A percentile compares a stretch with the other conserved stretches of the same genome.
These are phyloP conservation scores for Syngnathus scovelli DNA, from an alignment of 2,113 vertebrate genomes.

Conservation along the genomic window DNA sequence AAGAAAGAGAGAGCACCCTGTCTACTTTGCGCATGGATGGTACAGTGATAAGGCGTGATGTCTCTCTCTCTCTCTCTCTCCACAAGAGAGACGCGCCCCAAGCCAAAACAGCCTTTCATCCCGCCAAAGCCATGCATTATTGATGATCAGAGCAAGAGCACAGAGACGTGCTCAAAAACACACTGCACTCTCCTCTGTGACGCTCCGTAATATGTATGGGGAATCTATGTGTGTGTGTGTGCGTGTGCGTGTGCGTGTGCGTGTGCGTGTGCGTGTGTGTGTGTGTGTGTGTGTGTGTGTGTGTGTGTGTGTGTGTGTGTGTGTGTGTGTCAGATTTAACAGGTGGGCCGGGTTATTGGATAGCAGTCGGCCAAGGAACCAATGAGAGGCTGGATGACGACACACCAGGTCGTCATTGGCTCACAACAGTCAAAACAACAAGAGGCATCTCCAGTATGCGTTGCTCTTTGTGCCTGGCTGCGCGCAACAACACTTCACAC, in stretches of 20 bases:
- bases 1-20: neutral
- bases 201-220: constrained; percentile 22
- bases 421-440: constrained; percentile 51
- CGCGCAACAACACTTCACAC: constrained; percentile 49
- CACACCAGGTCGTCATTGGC: constrained; percentile 49
- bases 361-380: constrained; percentile 33
- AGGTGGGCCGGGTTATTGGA: constrained; percentile 46
- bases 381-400: constrained; percentile 49
- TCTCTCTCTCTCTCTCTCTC: constrained; percentile 60
- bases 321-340: constrained; percentile 25
- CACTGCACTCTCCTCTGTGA: constrained; percentile 51
- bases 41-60: constrained; percentile 54
- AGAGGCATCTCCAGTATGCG: constrained; percentile 24
- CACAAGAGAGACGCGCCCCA: constrained; percentile 60
- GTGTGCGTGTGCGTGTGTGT: no score
- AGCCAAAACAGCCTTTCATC: constrained; percentile 72
- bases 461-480: constrained; percentile 23
- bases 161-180: constrained; percentile 59
- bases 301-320: constrained; percentile 4
- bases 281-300: constrained; percentile 1
- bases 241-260: neutral
- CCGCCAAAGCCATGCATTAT: constrained; percentile 65
- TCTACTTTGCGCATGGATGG: constrained; percentile 42
- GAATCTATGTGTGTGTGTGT: constrained; percentile 6
- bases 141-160: constrained; percentile 63